Conservation (phyloP, 2,797 vertebrate species). For the Paramormyrops hopkinsi region DNA sequence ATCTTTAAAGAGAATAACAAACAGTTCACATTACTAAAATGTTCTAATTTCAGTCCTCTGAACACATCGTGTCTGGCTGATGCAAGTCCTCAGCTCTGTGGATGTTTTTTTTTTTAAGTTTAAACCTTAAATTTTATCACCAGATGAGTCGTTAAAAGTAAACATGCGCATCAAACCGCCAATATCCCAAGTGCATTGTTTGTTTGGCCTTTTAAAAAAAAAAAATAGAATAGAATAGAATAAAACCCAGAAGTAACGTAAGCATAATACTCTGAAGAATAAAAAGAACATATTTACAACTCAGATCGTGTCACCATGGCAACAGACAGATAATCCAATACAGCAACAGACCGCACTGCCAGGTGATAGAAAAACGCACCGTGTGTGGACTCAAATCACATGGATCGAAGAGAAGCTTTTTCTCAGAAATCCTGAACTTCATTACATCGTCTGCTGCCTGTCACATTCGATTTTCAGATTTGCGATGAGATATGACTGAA, state of each 20-base stretch:
- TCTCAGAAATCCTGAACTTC: background rate
- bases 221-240: background rate
- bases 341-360: slow-evolving; percentile 46
- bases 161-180: background rate
- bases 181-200: slow-evolving; percentile 8
- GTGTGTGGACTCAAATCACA: slow-evolving; percentile 42
- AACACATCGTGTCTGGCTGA: background rate
- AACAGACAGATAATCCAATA: slow-evolving; percentile 58
- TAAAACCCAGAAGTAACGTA: slow-evolving; percentile 27
- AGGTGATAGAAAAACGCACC: slow-evolving; percentile 43
- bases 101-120: background rate
- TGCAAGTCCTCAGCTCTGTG: background rate
- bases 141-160: background rate
- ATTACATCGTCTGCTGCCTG: slow-evolving; percentile 4
- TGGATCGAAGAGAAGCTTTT: background rate
- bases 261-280: slow-evolving; percentile 32
- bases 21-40: background rate
- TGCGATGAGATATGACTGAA: background rate
- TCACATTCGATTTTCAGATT: slow-evolving; percentile 11
- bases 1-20: background rate
- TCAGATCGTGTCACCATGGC: slow-evolving; percentile 54
- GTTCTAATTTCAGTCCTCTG: background rate
- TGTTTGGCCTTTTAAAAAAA: slow-evolving; percentile 12
- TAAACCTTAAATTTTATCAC: background rate
- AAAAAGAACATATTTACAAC: slow-evolving; percentile 37